A percentile compares a stretch with the other conserved stretches of the same genome.
Conservation (phyloP, 2,888 invertebrate species). For the Ectemnius lituratus region DNA sequence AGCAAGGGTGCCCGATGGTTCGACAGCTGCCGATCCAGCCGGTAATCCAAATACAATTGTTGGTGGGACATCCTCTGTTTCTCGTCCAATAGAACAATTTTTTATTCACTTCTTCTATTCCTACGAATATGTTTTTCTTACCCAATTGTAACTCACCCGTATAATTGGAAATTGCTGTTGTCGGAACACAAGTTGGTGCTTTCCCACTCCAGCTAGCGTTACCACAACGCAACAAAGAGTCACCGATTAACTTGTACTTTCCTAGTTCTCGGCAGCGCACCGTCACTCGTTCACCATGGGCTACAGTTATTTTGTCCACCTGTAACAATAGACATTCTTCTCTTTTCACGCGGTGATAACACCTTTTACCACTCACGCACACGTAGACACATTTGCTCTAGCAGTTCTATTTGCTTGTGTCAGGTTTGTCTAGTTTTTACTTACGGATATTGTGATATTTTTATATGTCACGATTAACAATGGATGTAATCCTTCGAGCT, state of each 20-base stretch:
- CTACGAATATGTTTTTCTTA: neutral
- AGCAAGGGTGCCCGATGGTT: constrained; percentile 87
- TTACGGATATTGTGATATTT: constrained; percentile 76
- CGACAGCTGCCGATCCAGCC: constrained; percentile 89
- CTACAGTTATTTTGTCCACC: constrained; percentile 77
- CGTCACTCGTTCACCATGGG: constrained; percentile 87
- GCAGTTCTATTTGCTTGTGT: no score
- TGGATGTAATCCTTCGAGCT: constrained; percentile 76
- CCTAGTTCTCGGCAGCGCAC: constrained; percentile 90
- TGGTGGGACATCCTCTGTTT: constrained; percentile 88
- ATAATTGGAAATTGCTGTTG: constrained; percentile 91
- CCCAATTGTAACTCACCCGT: constrained; percentile 80
- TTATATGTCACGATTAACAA: constrained; percentile 78
- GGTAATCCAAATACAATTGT: constrained; percentile 88
- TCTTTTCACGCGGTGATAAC: neutral
- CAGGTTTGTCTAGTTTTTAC: constrained; percentile 12
- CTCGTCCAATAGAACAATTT: constrained; percentile 55
- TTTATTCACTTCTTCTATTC: no score
- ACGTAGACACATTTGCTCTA: no score
- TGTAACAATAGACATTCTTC: constrained; percentile 47
- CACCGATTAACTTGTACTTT: constrained; percentile 90
- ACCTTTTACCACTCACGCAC: no score
- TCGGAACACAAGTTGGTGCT: constrained; percentile 91
- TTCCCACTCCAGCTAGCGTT: constrained; percentile 90
- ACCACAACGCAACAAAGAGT: constrained; percentile 86